These are phyloP conservation scores for Leucophenga maculata DNA, from an alignment of 2,888 invertebrate species.

Conservation along the genomic window DNA sequence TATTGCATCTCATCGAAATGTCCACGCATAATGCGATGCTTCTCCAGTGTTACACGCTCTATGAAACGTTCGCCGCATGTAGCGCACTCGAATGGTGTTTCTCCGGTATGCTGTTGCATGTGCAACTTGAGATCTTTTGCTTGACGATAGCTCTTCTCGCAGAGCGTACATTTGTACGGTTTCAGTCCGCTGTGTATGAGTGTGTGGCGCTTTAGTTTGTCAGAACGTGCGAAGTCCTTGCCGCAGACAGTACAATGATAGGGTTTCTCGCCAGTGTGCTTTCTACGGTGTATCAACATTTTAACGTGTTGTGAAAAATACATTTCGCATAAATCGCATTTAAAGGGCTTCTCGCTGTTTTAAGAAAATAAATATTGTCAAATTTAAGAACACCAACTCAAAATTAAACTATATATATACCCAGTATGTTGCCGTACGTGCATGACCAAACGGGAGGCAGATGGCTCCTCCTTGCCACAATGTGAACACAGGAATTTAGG, in stretches of 20 bases:
- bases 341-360: neutral
- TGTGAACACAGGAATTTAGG: constrained; percentile 74
- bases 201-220: constrained; percentile 74
- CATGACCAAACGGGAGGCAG: constrained; percentile 76
- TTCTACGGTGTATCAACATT: neutral
- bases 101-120: constrained; percentile 79
- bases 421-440: neutral
- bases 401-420: too few relatives aligned
- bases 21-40: constrained; percentile 75
- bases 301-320: neutral
- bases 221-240: neutral
- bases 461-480: constrained; percentile 76
- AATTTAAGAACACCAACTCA: too few relatives aligned
- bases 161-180: constrained; percentile 76
- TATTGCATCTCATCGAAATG: constrained; percentile 45
- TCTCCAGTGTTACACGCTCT: constrained; percentile 78
- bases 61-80: constrained; percentile 72
- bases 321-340: constrained; percentile 1
- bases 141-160: constrained; percentile 76
- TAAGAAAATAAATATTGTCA: too few relatives aligned
- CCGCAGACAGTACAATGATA: neutral
- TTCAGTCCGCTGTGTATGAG: constrained; percentile 74
- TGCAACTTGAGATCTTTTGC: constrained; percentile 81
- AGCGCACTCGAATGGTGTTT: constrained; percentile 58
- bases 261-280: neutral